phyloP scores from a whole-genome alignment of 2,888 invertebrate species.

The Phymatocera aterrima region DNA sequence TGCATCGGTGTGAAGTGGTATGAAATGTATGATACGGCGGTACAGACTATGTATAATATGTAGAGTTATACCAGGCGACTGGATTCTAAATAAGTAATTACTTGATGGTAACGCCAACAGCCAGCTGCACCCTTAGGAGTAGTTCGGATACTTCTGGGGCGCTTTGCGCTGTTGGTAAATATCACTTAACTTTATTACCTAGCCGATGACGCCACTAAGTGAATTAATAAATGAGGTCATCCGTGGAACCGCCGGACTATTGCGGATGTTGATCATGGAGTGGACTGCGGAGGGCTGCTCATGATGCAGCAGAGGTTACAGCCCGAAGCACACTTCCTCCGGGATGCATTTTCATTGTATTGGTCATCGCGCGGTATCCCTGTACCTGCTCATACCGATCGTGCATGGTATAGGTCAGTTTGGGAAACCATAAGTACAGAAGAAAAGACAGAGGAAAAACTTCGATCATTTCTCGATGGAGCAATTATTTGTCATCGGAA shows the following conservation, averaged over 20 bases:
- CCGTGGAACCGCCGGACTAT: constrained; percentile 38
- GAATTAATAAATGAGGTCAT: constrained; percentile 59
- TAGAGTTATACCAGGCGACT: background rate
- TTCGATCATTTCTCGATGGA: no score
- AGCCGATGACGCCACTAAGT: constrained; percentile 56
- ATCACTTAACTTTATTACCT: constrained; percentile 66
- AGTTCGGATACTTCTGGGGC: constrained; percentile 46
- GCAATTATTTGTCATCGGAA: no score
- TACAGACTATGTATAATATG: no score
- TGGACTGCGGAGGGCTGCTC: constrained; percentile 9
- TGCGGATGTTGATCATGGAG: constrained; percentile 31
- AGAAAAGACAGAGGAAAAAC: no score
- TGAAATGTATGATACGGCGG: background rate
- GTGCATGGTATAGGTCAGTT: no score
- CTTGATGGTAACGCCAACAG: constrained; percentile 56
- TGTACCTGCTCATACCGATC: no score
- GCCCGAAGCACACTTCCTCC: no score
- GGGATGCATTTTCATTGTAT: no score
- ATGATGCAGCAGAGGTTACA: no score
- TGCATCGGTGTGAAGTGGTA: background rate
- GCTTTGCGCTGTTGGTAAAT: constrained; percentile 61
- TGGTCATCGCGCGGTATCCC: no score
- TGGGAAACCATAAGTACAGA: no score
- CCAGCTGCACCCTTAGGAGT: constrained; percentile 54
- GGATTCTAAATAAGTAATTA: constrained; percentile 53